Base-by-base conservation (phyloP, 2,113 vertebrate species). In the Alethe castanea region DNA sequence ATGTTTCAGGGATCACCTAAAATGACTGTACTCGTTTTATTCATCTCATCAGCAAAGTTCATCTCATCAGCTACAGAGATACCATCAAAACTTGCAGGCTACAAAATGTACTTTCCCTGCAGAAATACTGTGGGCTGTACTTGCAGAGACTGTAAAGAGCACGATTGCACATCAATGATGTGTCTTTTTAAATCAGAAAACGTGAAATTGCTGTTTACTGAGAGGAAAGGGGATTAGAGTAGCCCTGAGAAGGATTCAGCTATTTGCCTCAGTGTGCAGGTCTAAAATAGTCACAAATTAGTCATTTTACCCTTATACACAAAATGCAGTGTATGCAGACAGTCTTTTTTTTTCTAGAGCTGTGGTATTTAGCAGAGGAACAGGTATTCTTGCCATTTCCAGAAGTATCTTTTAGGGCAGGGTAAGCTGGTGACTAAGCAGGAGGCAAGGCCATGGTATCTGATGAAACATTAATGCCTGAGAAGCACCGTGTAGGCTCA, bases 21-120 rank as follows among this genome's bases (percentile, higher is more conserved):
- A 90, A 83, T 90, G 50, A 61, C 77, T 80, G 40, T 64, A 47
- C 40, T 81, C 19, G 2, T 88, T 95, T 97, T 96, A 40, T 94
- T 93, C 79, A 74, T 96, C 44, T 92, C 90, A 94, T 92, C 86
- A 96, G 90, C 60, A 93, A 96, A 95, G 94, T 96, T 90, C 67
- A 95, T 84, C 86, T 96, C 85, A 52, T 88, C 93, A 67, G 47
- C 72, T 54, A 81, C 42, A 81, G 82, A 92, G 61, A 95, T 92
- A 95, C 67, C 59, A 81, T 93, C 94, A 83, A 92, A 86, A 87
- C 65, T 91, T 92, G 81, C 80, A 80, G 61, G 48, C 47, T 92
- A 53, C 67, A 70, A 87, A 94, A 81, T 94, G 94, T 84, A 86
- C 81, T 91, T 96, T 74, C 38, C 19, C 19, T 87, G 70, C 40